phyloP scores from a whole-genome alignment of 1,140 invertebrate species.

The Pomacea maculata region DNA sequence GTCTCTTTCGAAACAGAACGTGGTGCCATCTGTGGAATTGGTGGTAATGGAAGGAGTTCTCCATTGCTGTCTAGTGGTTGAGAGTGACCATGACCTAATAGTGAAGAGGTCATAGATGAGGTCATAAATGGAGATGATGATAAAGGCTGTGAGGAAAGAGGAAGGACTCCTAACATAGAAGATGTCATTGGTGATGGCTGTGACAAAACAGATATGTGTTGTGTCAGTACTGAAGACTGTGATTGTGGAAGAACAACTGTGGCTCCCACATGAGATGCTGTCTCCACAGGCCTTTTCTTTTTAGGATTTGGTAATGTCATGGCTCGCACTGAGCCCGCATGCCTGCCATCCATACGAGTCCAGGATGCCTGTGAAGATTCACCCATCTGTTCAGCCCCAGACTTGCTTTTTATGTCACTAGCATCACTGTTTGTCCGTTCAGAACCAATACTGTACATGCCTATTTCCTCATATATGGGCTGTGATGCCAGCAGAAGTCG shows the following conservation, averaged over 20 bases:
- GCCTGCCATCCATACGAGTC: background rate
- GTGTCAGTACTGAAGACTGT: constrained; percentile 6
- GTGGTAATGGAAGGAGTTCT: constrained; percentile 17
- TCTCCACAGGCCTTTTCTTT: constrained; percentile 19
- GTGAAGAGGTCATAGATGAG: constrained; percentile 28
- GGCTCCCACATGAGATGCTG: background rate
- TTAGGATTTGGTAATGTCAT: background rate
- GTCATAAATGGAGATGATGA: constrained; percentile 19
- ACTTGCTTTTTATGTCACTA: constrained; percentile 10
- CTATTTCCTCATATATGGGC: constrained; percentile 61
- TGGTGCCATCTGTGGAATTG: constrained; percentile 14
- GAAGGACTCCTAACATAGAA: constrained; percentile 14
- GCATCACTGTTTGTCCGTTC: constrained; percentile 41
- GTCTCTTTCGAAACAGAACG: constrained; percentile 40
- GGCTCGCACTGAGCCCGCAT: background rate
- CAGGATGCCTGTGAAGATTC: background rate
- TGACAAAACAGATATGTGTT: background rate
- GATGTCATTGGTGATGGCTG: constrained; percentile 13
- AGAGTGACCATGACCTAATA: constrained; percentile 13
- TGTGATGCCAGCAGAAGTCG: constrained; percentile 49
- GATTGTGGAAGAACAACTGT: background rate
- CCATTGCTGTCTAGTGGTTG: constrained; percentile 25
- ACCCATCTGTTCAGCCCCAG: background rate
- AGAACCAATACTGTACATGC: constrained; percentile 7
- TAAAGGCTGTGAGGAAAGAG: background rate